Conservation (phyloP, 2,797 vertebrate species). For the Pseudochirops corinnae region DNA sequence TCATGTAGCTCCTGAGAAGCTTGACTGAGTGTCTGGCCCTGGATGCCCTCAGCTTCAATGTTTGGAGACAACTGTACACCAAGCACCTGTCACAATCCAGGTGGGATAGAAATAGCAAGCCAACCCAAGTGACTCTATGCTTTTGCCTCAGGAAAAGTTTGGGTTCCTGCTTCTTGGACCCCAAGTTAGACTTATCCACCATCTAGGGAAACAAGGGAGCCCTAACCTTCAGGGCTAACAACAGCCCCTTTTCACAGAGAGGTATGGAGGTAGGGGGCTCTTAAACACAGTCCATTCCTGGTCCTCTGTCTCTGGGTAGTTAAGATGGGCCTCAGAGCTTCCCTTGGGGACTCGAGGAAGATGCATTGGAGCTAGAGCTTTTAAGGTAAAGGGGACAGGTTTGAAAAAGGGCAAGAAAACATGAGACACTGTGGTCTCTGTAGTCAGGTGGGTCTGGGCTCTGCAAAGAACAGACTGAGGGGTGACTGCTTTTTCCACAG, state of each 20-base stretch:
- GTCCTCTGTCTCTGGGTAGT: background rate
- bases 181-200: background rate
- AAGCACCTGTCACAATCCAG: constrained; percentile 96
- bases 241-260: background rate
- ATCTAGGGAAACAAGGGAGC: constrained; percentile 2
- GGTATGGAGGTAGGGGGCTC: too few species aligned
- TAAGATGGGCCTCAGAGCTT: background rate
- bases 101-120: constrained; percentile 78
- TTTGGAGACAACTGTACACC: constrained; percentile 96
- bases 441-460: background rate
- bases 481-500: constrained; percentile 77
- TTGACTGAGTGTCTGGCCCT: constrained; percentile 93
- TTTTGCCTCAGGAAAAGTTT: background rate
- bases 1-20: constrained; percentile 90
- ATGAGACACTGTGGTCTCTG: background rate
- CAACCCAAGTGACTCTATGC: background rate
- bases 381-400: background rate
- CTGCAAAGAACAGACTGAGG: background rate
- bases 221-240: background rate
- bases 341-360: background rate
- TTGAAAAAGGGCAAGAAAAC: background rate
- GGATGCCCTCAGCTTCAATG: constrained; percentile 92
- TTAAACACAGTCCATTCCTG: background rate
- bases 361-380: background rate
- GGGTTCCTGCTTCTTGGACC: background rate